Percentiles rank a stretch among this genome's conserved stretches.
Conservation (phyloP, 2,888 invertebrate genomes). For the Aphodius granarius region DNA sequence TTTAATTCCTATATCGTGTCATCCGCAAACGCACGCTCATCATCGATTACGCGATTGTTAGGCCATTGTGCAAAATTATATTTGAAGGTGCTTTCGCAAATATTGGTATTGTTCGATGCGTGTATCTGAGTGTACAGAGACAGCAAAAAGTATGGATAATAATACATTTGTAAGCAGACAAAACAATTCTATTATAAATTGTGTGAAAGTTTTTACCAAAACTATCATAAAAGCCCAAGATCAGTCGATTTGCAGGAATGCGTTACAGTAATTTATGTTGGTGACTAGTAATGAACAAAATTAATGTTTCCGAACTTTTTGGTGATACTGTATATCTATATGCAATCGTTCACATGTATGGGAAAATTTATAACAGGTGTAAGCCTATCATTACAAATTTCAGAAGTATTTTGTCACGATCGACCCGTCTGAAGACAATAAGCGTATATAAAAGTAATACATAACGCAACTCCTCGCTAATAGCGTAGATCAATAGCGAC, state of each 20-base stretch:
- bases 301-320: neutral
- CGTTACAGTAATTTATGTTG: no score
- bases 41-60: neutral
- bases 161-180: no score
- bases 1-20: neutral
- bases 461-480: neutral
- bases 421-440: conserved; percentile 8
- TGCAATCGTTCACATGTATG: neutral
- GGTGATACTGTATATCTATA: neutral
- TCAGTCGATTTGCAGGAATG: no score
- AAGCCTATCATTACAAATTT: conserved; percentile 10
- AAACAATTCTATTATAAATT: no score
- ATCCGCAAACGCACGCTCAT: neutral
- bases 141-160: neutral
- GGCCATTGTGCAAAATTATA: conserved; percentile 4
- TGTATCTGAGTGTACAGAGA: neutral
- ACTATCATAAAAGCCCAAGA: no score
- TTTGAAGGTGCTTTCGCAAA: conserved; percentile 4
- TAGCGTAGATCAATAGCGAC: neutral
- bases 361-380: conserved; percentile 13
- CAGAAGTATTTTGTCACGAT: conserved; percentile 13
- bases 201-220: neutral
- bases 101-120: conserved; percentile 9
- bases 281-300: no score
- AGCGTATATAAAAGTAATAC: conserved; percentile 11